Evolutionary conservation across 2,888 invertebrate genomes (phyloP), one percentile per base, ranked within the genome.

Genomic region (Watsonalla cultraria): DNA sequence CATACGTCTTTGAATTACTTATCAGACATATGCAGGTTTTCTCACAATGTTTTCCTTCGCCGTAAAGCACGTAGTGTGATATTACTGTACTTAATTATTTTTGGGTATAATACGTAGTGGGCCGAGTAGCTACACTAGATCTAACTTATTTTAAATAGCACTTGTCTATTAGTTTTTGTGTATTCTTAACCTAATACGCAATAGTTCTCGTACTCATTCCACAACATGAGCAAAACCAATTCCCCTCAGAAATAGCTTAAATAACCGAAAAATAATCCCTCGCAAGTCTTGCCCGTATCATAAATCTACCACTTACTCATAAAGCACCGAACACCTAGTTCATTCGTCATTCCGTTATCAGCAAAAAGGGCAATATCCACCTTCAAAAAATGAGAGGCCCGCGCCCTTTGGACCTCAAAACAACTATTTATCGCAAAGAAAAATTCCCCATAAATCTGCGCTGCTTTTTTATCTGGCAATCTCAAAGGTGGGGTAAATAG

Each of bases 321-420:
- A 82, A 79, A 79, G 65, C 68, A 73, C 66, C 70, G 72, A 66
- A 67, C 77, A 81, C 79, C 77, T 76, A 73, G 69, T 72, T 81
- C 84, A 85, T 85, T 80, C 82, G 81, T 85, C 84, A 84, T 85
- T 70, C 78, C 80, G 80, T 87, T 87, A 87, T 86, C 86, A 85
- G 83, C 82, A 80, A 82, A 85, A 83, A 85, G 78, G 69, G 82
- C 82, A 79, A 82, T 79, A 78, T 80, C 81, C 81, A 84, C 83
- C 86, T 86, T 80, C 62, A 76, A 85, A 80, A 86, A 84, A 87
- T 86, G 86, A 85, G 81, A 67, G 64, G 64, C 70, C 67, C 72
- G 70, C 78, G 79, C 82, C 86, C 84, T 79, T 60, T 65, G 65
- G 75, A 77, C 82, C 86, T 79, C 82, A 82, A 86, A 83, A 86